phyloP scores from a whole-genome alignment of 2,797 vertebrate species.

The Enteromius trimaculatus region DNA sequence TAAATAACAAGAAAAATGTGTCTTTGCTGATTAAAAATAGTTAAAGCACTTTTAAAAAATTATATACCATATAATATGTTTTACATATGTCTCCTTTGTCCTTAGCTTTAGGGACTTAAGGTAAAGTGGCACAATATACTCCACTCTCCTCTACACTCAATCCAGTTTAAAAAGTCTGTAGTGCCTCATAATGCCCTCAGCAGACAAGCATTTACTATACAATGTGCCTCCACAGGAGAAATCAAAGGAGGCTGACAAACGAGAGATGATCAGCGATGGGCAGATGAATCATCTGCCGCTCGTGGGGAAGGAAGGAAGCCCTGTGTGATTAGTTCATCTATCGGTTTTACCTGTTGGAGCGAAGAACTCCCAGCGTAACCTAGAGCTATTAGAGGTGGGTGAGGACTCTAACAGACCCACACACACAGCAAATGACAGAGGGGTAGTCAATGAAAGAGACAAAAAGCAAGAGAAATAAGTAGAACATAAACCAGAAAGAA shows the following conservation, averaged over 20 bases:
- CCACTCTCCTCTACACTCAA: not conserved
- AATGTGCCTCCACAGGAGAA: slow-evolving; percentile 28
- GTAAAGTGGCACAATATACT: not conserved
- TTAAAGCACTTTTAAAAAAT: too few species aligned
- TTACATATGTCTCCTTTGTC: not conserved
- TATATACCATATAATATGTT: not conserved
- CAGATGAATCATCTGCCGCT: slow-evolving; percentile 17
- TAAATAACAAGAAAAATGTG: not conserved
- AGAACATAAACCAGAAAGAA: slow-evolving; percentile 27
- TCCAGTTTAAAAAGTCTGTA: not conserved
- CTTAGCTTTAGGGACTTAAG: not conserved
- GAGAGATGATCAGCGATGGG: slow-evolving; percentile 3
- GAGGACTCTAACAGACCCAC: slow-evolving; percentile 69
- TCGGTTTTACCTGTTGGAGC: slow-evolving; percentile 81
- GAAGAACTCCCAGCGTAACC: slow-evolving; percentile 85
- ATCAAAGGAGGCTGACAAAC: slow-evolving; percentile 35
- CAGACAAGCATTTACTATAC: slow-evolving; percentile 36
- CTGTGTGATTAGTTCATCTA: slow-evolving; percentile 18
- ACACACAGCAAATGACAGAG: slow-evolving; percentile 52
- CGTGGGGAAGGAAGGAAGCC: slow-evolving; percentile 10
- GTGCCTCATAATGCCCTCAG: slow-evolving; percentile 43
- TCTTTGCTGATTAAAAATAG: not conserved
- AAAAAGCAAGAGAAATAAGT: slow-evolving; percentile 63
- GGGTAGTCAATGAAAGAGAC: slow-evolving; percentile 64
- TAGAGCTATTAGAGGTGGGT: slow-evolving; percentile 75